phyloP scores from a whole-genome alignment of 2,888 invertebrate species.

The Lasioglossum vierecki region DNA sequence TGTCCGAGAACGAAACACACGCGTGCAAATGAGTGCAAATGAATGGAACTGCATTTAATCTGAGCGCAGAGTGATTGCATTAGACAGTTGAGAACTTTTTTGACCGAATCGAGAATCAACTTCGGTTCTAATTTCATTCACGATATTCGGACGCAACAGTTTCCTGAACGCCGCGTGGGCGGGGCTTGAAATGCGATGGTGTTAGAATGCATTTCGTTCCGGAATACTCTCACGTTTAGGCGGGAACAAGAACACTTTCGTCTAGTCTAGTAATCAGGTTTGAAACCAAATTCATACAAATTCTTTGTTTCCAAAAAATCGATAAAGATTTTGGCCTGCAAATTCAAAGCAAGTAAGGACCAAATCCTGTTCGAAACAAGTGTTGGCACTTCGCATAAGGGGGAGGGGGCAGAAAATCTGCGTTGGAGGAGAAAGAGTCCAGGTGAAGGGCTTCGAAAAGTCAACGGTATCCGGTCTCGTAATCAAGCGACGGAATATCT shows the following conservation, averaged over 20 bases:
- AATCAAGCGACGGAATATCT: conserved; percentile 43
- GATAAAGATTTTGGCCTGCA: no score
- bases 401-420: neutral
- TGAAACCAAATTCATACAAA: no score
- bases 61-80: neutral
- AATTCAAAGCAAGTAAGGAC: no score
- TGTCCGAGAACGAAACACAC: neutral
- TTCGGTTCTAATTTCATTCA: neutral
- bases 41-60: neutral
- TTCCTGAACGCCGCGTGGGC: neutral
- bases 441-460: neutral
- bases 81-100: neutral
- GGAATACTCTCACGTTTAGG: neutral
- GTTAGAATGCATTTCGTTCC: neutral
- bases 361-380: no score
- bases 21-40: neutral
- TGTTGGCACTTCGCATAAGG: no score
- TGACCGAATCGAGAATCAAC: neutral
- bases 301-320: no score
- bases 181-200: neutral
- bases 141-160: neutral
- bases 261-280: no score
- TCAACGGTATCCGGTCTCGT: conserved; percentile 2
- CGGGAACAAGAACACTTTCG: no score
- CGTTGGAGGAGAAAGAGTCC: neutral